Conservation (phyloP, 2,113 vertebrate species). For the Anser brachyrhynchus region DNA sequence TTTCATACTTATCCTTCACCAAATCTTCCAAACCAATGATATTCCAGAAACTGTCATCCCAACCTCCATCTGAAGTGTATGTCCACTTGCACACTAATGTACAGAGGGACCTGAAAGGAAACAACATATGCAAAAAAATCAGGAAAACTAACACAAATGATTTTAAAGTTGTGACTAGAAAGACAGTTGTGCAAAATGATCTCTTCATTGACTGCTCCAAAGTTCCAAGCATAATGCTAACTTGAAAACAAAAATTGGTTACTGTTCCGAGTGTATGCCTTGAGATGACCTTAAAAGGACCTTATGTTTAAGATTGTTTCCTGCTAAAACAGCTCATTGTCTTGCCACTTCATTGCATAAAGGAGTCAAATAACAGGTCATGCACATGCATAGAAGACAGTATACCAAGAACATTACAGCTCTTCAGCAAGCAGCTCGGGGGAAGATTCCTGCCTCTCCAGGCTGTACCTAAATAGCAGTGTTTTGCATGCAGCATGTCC, state of each 20-base stretch:
- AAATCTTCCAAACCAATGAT: conserved; percentile 87
- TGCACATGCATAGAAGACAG: not conserved
- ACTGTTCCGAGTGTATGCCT: not conserved
- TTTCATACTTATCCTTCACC: conserved; percentile 84
- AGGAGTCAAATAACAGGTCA: conserved; percentile 30
- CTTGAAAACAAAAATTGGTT: not conserved
- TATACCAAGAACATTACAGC: not conserved
- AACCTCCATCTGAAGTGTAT: conserved; percentile 87
- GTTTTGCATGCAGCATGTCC: not conserved
- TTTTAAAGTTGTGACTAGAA: not conserved
- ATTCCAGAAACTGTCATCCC: conserved; percentile 91
- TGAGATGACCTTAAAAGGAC: conserved; percentile 33
- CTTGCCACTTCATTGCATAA: conserved; percentile 6
- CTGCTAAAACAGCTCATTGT: conserved; percentile 18
- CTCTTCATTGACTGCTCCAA: not conserved
- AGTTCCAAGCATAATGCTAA: not conserved
- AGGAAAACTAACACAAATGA: not conserved
- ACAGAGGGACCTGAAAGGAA: conserved; percentile 87
- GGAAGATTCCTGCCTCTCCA: not conserved
- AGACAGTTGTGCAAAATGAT: not conserved
- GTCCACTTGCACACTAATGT: conserved; percentile 97
- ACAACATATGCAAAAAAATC: not conserved
- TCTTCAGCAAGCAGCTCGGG: not conserved
- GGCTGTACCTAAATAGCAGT: not conserved
- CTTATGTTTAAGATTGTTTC: conserved; percentile 38